Conservation (phyloP, 2,113 vertebrate species). For the Strix uralensis region DNA sequence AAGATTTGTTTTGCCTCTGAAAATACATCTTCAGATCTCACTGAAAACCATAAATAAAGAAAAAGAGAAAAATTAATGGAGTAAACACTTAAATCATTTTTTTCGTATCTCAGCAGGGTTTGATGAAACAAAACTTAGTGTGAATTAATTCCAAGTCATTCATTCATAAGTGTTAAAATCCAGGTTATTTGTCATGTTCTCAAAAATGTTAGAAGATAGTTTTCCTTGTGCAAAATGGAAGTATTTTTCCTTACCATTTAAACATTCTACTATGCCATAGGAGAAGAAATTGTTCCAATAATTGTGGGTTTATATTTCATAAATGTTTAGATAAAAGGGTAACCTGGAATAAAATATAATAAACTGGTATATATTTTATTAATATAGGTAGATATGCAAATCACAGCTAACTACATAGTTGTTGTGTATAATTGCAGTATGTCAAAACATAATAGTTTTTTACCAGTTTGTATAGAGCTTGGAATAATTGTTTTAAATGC, state of each 20-base stretch:
- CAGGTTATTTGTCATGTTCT: not conserved
- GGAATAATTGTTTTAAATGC: not conserved
- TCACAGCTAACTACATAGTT: not conserved
- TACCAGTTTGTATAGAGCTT: not conserved
- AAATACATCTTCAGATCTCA: not conserved
- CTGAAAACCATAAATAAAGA: not conserved
- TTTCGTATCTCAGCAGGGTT: not conserved
- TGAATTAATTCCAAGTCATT: not conserved
- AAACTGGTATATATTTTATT: not conserved
- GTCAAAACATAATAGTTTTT: not conserved
- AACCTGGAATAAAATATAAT: not conserved
- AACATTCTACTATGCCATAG: not conserved
- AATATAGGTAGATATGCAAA: not conserved
- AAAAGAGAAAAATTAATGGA: not conserved
- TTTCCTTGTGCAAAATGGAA: not conserved
- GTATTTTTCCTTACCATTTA: not conserved
- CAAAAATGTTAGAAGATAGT: not conserved
- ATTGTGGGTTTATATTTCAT: not conserved
- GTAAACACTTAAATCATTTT: not conserved
- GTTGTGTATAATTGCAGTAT: not conserved
- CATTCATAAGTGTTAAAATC: not conserved
- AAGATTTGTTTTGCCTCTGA: not conserved
- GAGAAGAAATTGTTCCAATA: not conserved
- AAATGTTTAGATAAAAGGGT: not conserved
- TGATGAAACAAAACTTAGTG: not conserved